Percentiles rank a stretch among this genome's conserved stretches.
These are phyloP conservation scores for Aphis craccivora DNA, from an alignment of 1,140 invertebrate genomes.

Conservation along the genomic window DNA sequence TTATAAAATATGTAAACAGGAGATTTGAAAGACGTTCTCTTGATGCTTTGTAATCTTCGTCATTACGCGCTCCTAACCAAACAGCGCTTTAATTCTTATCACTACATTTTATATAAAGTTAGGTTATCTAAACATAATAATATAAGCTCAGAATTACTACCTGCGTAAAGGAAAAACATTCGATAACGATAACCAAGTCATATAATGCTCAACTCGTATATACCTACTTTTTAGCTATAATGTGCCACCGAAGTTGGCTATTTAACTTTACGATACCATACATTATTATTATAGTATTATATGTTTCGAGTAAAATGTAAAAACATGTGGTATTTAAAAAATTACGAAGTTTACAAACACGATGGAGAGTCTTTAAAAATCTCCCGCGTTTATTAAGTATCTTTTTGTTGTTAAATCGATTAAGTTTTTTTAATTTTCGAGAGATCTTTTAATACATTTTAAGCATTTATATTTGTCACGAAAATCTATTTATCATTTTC, in stretches of 20 bases:
- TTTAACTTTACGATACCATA: not conserved
- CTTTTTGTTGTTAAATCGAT: not conserved
- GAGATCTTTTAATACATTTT: constrained; percentile 28
- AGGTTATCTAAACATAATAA: not conserved
- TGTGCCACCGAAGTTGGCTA: not conserved
- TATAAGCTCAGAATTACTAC: not conserved
- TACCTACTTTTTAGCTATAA: not conserved
- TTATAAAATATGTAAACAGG: constrained; percentile 47
- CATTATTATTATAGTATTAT: not conserved
- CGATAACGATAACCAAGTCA: not conserved
- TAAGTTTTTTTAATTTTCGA: constrained; percentile 18
- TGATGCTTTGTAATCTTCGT: constrained; percentile 18
- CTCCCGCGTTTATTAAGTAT: not conserved
- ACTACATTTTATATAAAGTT: constrained; percentile 7
- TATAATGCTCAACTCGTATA: constrained; percentile 39
- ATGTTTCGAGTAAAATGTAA: not conserved
- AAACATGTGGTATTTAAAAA: not conserved
- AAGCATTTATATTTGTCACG: constrained; percentile 25
- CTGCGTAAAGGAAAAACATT: not conserved
- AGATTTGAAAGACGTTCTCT: constrained; percentile 28
- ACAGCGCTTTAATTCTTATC: not conserved
- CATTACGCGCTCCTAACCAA: not conserved
- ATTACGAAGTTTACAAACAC: constrained; percentile 6
- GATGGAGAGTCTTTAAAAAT: not conserved
- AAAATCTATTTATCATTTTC: constrained; percentile 7